Conservation (phyloP, 2,113 vertebrate genomes). For the Elachura formosa region DNA sequence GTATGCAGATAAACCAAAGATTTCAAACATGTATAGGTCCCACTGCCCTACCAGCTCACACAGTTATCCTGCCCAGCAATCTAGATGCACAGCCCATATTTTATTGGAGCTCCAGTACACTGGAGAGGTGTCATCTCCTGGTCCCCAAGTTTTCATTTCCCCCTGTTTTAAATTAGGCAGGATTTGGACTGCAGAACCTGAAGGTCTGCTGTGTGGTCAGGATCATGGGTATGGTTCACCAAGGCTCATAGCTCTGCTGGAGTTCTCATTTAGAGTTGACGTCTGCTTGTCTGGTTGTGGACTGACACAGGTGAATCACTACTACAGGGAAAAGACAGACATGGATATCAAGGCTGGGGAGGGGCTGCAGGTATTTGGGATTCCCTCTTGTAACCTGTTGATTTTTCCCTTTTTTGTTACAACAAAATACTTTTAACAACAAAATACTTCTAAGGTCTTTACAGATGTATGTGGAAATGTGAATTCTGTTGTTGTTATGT, state of each 20-base stretch:
- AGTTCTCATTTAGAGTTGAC: background rate
- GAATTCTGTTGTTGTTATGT: background rate
- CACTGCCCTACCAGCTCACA: background rate
- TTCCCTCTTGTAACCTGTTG: background rate
- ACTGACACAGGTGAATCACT: background rate
- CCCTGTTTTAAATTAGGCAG: background rate
- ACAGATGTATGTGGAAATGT: background rate
- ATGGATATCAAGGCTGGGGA: accelerated
- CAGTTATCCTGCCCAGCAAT: background rate
- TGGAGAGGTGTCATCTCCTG: background rate
- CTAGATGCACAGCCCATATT: background rate
- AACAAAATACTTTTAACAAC: too few relatives aligned
- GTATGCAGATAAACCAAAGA: background rate
- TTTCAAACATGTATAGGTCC: background rate
- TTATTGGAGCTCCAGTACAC: background rate
- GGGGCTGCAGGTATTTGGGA: background rate
- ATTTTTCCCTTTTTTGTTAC: background rate
- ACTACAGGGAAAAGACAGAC: accelerated
- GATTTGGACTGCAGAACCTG: background rate
- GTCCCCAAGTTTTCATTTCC: background rate
- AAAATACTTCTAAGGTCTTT: background rate
- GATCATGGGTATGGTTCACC: background rate
- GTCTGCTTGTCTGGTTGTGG: background rate
- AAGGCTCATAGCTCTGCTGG: background rate
- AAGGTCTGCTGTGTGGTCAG: background rate